Conservation (phyloP, 2,888 invertebrate genomes). For the Petrophora chlorosata region DNA sequence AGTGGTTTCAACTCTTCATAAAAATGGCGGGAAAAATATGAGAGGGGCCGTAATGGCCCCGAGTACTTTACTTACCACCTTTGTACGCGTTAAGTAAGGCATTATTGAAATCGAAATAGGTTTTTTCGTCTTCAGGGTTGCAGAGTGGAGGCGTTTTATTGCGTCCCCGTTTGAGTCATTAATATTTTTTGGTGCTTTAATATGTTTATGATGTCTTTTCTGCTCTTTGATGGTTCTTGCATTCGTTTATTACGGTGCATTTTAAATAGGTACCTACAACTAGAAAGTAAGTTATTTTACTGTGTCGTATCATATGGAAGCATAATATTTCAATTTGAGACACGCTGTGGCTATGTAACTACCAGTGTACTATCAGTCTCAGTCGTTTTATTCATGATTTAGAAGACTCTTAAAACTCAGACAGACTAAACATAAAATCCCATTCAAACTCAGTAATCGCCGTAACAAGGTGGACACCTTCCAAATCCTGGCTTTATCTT, state of each 20-base stretch:
- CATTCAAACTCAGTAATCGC: constrained; percentile 28
- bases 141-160: constrained; percentile 26
- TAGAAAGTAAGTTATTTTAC: neutral
- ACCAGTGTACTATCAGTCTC: too few species aligned
- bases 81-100: constrained; percentile 31
- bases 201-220: constrained; percentile 20
- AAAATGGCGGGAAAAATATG: constrained; percentile 50
- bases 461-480: constrained; percentile 54
- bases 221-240: neutral
- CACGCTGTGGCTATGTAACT: too few species aligned
- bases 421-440: constrained; percentile 13
- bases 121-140: constrained; percentile 32
- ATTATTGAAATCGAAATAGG: constrained; percentile 36
- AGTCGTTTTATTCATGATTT: too few species aligned
- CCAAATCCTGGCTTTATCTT: constrained; percentile 41
- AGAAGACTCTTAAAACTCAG: too few species aligned
- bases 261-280: neutral
- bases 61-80: constrained; percentile 39
- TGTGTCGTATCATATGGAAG: too few species aligned
- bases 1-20: constrained; percentile 58
- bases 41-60: constrained; percentile 46
- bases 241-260: neutral
- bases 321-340: too few species aligned
- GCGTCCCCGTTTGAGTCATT: constrained; percentile 20
- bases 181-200: constrained; percentile 17